Base-by-base conservation (phyloP, 2,888 invertebrate species). In the Aelia acuminata region DNA sequence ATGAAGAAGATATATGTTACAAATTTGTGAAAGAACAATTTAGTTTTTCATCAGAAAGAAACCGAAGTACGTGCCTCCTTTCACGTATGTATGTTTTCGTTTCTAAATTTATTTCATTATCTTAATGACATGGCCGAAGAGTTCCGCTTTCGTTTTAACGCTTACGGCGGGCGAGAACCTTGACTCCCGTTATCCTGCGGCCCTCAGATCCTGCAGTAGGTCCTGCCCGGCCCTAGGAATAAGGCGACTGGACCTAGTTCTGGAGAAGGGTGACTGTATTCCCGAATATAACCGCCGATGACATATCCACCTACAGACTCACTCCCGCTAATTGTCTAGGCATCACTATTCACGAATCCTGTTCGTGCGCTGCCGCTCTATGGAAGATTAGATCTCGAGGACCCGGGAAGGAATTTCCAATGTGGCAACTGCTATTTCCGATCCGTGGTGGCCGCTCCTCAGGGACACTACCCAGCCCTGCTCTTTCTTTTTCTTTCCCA, bases 341-440 rank as follows among this genome's bases (percentile, higher is more conserved):
- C 13, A 57, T 57, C 57, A 57, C 57, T 26, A 57, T 57, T 57
- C 57, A 57, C 57, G 57, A 57, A 57, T 57, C 57, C 57, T 57
- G 57, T 57, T 57, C 57, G 57, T 57, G 57, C 57, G 11, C 26
- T n/a, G 26, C 26, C 13, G 57, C 57, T 57, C 57, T 57, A 57
- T 57, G 57, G 57, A 57, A 57, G 57, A 57, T 57, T 57, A 57
- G 57, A 57, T 57, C 57, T 57, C 57, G 26, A 57, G 13, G 57
- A 26, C 57, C 57, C 57, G 57, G 26, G 26, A 15, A 57, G 57
- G 57, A 57, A 57, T 57, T 57, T 57, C 57, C 57, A 57, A 26
- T 57, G 57, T 57, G 57, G 57, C 57, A 57, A 57, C 26, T 57
- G 57, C 57, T 57, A 57, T 57, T 57, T 57, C 57, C 57, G 57